Percentiles rank a stretch among this genome's conserved stretches.
Conservation (phyloP, 2,113 vertebrate species). For the Sinocyclocheilus rhinocerous region DNA sequence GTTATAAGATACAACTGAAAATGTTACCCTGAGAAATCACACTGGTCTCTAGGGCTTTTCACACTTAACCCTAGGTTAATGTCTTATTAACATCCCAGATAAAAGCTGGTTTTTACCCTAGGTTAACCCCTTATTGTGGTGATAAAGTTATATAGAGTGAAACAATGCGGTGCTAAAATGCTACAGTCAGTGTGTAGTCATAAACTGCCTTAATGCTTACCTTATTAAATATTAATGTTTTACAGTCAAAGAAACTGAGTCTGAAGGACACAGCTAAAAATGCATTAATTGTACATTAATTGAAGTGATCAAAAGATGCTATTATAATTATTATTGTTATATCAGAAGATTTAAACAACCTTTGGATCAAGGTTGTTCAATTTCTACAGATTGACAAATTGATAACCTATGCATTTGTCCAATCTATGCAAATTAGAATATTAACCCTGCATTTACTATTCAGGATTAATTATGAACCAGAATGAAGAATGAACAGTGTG, state of each 20-base stretch:
- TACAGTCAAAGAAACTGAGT: background rate
- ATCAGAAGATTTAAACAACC: too few species aligned
- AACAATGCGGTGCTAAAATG: background rate
- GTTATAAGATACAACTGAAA: background rate
- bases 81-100: background rate
- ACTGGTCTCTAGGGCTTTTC: background rate
- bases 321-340: too few species aligned
- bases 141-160: background rate
- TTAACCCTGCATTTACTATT: too few species aligned
- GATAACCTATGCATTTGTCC: too few species aligned
- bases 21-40: background rate
- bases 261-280: background rate
- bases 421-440: too few species aligned
- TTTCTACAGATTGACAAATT: background rate
- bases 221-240: background rate
- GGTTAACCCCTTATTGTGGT: background rate
- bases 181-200: background rate
- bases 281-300: background rate
- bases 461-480: too few species aligned
- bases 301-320: background rate
- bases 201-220: background rate
- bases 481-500: too few species aligned
- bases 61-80: background rate
- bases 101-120: background rate
- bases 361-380: too few species aligned